Evolutionary conservation across 1,140 invertebrate species (phyloP).

Genomic region (Ceratosolen solmsi): DNA sequence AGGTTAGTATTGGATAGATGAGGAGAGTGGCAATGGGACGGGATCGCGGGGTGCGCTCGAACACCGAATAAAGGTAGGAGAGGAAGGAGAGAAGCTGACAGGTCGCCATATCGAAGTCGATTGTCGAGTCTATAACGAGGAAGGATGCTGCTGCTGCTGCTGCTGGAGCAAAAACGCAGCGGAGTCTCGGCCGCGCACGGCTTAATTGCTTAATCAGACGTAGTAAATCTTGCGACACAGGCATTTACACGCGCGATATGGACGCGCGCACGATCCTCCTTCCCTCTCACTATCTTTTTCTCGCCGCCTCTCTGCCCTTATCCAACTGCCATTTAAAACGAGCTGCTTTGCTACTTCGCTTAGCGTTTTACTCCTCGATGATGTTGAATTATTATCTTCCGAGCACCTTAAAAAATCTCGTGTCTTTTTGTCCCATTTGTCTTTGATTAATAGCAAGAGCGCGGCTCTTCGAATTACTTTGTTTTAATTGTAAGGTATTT

Average conservation of each 20-base stretch:
- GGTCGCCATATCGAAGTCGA: conserved; percentile 57
- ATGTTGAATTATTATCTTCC: conserved; percentile 17
- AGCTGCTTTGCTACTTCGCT: conserved; percentile 1
- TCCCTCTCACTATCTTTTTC: conserved; percentile 23
- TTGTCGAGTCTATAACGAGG: conserved; percentile 59
- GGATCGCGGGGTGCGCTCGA: neutral
- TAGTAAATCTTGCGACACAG: conserved; percentile 69
- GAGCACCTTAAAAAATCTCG: neutral
- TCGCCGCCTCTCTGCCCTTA: neutral
- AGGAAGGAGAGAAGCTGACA: conserved; percentile 45
- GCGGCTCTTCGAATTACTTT: neutral
- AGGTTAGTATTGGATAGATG: too few relatives aligned
- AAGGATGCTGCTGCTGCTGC: conserved; percentile 56
- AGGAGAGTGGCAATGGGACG: too few relatives aligned
- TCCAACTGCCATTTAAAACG: neutral
- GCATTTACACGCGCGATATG: conserved; percentile 63
- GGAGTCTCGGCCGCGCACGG: conserved; percentile 41
- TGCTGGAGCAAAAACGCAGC: conserved; percentile 38
- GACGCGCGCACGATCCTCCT: neutral
- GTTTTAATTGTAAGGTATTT: neutral
- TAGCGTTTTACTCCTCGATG: neutral
- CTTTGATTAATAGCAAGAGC: neutral
- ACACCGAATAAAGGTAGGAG: neutral
- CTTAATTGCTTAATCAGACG: conserved; percentile 73
- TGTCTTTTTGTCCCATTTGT: neutral